These are phyloP conservation scores for Triplophysa tibetana DNA, from an alignment of 2,113 vertebrate species.

Conservation along the genomic window DNA sequence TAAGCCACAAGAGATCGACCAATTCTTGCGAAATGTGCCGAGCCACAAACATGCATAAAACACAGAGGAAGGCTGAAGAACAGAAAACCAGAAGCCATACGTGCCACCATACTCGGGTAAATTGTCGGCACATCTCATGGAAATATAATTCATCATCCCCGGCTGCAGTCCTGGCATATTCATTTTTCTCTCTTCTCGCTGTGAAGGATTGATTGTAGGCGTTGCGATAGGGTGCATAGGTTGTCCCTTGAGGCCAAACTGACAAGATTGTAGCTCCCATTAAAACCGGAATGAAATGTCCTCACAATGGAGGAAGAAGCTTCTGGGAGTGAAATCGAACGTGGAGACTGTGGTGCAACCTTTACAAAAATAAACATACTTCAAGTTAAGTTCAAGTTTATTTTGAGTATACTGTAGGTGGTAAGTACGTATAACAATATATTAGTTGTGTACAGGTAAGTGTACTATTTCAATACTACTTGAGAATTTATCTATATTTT, in stretches of 20 bases:
- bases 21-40: conserved; percentile 17
- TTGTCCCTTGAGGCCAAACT: conserved; percentile 46
- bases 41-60: conserved; percentile 33
- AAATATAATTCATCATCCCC: conserved; percentile 40
- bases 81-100: conserved; percentile 16
- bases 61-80: conserved; percentile 13
- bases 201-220: conserved; percentile 35
- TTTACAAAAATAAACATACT: too few relatives aligned
- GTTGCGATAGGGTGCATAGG: conserved; percentile 30
- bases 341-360: background rate
- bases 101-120: conserved; percentile 2
- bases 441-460: too few relatives aligned
- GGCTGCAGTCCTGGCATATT: conserved; percentile 30
- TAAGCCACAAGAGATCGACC: conserved; percentile 41
- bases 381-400: too few relatives aligned
- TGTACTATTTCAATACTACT: too few relatives aligned
- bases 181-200: conserved; percentile 30
- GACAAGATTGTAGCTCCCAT: conserved; percentile 43
- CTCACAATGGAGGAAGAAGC: conserved; percentile 16
- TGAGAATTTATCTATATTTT: too few relatives aligned
- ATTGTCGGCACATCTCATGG: conserved; percentile 41
- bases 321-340: conserved; percentile 25
- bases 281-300: conserved; percentile 44
- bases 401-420: too few relatives aligned
- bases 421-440: too few relatives aligned